Base-by-base conservation (phyloP, 2,888 invertebrate genomes). In the Onthophagus sagittarius region DNA sequence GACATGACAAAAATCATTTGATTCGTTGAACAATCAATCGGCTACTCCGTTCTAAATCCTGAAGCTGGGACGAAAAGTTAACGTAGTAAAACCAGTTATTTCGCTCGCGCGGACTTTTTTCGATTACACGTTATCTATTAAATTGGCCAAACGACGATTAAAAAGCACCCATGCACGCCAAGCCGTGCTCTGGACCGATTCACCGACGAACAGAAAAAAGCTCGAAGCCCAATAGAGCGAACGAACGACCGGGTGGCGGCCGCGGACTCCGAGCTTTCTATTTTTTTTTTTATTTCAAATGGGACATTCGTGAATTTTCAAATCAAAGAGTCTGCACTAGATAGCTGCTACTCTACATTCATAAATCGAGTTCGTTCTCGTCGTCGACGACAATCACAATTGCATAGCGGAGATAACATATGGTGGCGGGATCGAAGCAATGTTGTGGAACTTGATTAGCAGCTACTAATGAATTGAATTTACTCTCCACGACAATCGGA, bases 401-500 rank as follows among this genome's bases (percentile, higher is more conserved):
- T 80, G 80, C 79, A 79, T 75, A 77, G 77, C 79, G 80, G 80
- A 80, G 82, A 82, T 82, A 82, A 80, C 83, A 82, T 82, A 82
- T 81, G 82, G 79, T 77, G 76, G 79, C 77, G 67, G 15, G 7
- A 78, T 77, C 77, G 78, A 79, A 79, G 80, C 82, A 82, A 82
- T 82, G 83, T 82, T 83, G 83, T 82, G 83, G 82, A 82, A 83
- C 83, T 82, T 83, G 83, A 83, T 83, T 83, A 82, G 83, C 79
- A 82, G 77, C 82, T 83, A 83, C 82, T 83, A 83, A 83, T 83
- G 83, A 83, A 83, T 83, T 82, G 82, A 81, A 81, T 80, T 79
- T 81, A 79, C 80, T 23, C 23, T 79, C 79, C 75, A 75, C 80
- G 80, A 82, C 82, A 81, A 82, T 83, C 82, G 82, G 81, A 82